Evolutionary conservation across 2,113 vertebrate species (phyloP).

Genomic region (Nerophis lumbriciformis): DNA sequence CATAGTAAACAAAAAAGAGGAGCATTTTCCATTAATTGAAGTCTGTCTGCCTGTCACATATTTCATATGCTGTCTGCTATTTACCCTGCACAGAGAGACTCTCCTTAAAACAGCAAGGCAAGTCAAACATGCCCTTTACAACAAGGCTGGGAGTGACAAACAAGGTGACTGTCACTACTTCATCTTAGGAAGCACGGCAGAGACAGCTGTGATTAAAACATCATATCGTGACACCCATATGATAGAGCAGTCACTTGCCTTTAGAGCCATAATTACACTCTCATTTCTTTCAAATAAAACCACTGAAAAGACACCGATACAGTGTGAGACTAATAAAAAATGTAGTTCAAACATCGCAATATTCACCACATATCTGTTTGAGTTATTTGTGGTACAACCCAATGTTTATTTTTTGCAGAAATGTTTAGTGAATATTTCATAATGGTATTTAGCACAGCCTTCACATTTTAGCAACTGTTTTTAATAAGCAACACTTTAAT

Average conservation of each 20-base stretch:
- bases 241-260: conserved; percentile 33
- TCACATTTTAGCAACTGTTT: too few species aligned
- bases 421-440: too few species aligned
- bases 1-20: conserved; percentile 88
- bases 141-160: conserved; percentile 58
- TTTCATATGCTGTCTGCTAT: conserved; percentile 82
- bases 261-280: conserved; percentile 35
- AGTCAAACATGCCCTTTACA: conserved; percentile 75
- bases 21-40: conserved; percentile 86
- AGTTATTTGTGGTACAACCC: too few species aligned
- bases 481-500: too few species aligned
- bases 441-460: too few species aligned
- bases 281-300: conserved; percentile 24
- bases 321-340: too few species aligned
- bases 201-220: conserved; percentile 64
- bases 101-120: conserved; percentile 70
- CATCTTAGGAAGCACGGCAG: conserved; percentile 55
- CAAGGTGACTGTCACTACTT: conserved; percentile 60
- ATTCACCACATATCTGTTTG: too few species aligned
- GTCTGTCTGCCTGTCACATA: conserved; percentile 81
- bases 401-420: too few species aligned
- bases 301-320: conserved; percentile 17
- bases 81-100: conserved; percentile 86
- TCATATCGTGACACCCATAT: conserved; percentile 48
- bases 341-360: too few species aligned